A percentile compares a stretch with the other conserved stretches of the same genome.
phyloP scores from a whole-genome alignment of 2,113 vertebrate species.

The Toxotes jaculatrix region DNA sequence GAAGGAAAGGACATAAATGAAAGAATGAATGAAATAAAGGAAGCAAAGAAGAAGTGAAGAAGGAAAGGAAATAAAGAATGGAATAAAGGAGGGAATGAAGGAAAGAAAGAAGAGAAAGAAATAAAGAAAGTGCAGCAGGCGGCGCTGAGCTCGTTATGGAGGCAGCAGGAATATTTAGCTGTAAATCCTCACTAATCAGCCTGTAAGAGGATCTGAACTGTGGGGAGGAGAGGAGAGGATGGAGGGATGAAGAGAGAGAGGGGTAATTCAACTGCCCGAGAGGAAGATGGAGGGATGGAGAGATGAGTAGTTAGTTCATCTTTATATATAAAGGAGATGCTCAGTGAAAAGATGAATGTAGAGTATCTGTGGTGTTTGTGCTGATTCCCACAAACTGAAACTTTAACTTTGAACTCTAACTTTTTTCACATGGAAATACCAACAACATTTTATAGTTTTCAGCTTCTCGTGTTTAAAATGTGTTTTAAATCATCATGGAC shows the following conservation, averaged over 20 bases:
- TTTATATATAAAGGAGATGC: no score
- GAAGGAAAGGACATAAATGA: background rate
- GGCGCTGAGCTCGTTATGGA: slow-evolving; percentile 53
- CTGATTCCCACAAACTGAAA: no score
- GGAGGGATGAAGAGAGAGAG: background rate
- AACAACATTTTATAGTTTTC: no score
- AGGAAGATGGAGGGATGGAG: background rate
- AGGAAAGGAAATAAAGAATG: background rate
- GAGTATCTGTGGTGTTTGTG: no score
- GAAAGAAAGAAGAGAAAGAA: background rate
- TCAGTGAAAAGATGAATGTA: no score
- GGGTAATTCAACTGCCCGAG: background rate
- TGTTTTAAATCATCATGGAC: no score
- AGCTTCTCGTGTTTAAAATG: no score
- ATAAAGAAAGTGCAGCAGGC: background rate
- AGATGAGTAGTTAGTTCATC: no score
- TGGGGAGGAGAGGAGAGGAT: background rate
- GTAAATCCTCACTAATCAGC: slow-evolving; percentile 74
- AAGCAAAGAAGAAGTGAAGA: background rate
- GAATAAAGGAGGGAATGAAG: background rate
- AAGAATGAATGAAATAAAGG: no score
- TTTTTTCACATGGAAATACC: no score
- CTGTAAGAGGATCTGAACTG: slow-evolving; percentile 69
- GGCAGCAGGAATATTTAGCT: slow-evolving; percentile 67
- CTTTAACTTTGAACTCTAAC: no score